Conservation (phyloP, 2,797 vertebrate species). For the Smutsia temminckii region DNA sequence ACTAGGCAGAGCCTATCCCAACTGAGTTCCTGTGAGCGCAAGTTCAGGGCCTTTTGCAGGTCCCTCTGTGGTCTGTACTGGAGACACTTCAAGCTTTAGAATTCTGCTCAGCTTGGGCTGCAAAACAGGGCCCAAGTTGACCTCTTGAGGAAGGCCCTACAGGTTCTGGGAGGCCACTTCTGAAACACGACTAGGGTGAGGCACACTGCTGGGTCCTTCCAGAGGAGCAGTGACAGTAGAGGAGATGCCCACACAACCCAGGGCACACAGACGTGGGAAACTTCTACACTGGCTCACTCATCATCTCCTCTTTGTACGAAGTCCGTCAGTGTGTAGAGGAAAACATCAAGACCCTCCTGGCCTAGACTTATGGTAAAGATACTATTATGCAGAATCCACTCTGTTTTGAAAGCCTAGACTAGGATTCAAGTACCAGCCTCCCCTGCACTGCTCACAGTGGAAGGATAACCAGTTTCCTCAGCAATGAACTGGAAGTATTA, state of each 20-base stretch:
- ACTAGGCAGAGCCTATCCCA: too few relatives aligned
- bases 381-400: neutral
- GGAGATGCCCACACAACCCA: accelerated
- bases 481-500: neutral
- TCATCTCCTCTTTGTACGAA: too few relatives aligned
- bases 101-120: neutral
- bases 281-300: neutral
- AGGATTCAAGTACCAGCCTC: neutral
- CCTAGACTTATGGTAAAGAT: neutral
- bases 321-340: neutral
- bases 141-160: neutral
- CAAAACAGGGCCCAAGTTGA: neutral
- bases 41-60: neutral
- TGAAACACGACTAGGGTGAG: neutral
- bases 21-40: neutral
- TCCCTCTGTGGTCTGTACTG: accelerated
- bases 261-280: accelerated
- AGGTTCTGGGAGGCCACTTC: too few relatives aligned
- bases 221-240: neutral
- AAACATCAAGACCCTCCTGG: neutral
- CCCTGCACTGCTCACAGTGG: neutral
- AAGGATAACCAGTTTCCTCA: neutral
- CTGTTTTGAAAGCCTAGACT: neutral
- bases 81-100: neutral
- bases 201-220: neutral